Conservation (phyloP, 2,797 vertebrate genomes). For the Alosa sapidissima region DNA sequence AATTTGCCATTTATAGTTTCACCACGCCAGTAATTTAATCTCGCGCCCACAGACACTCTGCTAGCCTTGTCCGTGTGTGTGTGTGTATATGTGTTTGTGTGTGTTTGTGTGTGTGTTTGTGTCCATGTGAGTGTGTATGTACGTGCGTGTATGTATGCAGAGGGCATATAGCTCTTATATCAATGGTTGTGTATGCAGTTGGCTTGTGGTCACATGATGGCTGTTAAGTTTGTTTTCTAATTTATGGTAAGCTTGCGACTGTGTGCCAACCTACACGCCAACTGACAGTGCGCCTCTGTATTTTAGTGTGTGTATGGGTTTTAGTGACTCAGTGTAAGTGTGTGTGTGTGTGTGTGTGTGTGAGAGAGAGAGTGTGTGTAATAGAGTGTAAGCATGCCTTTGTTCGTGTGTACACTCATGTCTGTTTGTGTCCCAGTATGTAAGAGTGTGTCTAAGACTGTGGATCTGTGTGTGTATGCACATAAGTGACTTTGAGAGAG, state of each 20-base stretch:
- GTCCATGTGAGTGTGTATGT: neutral
- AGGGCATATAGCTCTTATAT: neutral
- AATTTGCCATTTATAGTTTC: constrained; percentile 67
- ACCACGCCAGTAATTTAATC: constrained; percentile 55
- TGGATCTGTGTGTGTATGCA: constrained; percentile 15
- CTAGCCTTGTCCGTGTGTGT: constrained; percentile 34
- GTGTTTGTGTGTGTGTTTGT: no score
- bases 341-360: neutral
- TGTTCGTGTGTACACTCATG: neutral
- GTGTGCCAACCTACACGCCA: neutral
- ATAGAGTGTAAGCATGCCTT: neutral
- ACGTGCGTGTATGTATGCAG: neutral
- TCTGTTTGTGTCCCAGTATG: neutral
- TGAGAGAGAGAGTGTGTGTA: neutral
- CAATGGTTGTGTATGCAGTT: neutral
- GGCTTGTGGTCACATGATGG: constrained; percentile 3
- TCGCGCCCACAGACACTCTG: constrained; percentile 45
- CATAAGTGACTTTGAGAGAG: neutral
- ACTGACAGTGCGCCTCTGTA: neutral
- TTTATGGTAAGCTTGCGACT: neutral
- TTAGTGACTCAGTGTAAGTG: neutral
- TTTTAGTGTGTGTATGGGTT: neutral
- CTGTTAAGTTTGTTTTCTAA: neutral
- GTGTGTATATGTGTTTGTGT: neutral
- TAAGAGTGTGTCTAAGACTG: neutral